Percentiles rank a stretch among this genome's conserved stretches.
These are phyloP conservation scores for Ictalurus punctatus DNA, from an alignment of 2,113 vertebrate genomes.

Conservation along the genomic window DNA sequence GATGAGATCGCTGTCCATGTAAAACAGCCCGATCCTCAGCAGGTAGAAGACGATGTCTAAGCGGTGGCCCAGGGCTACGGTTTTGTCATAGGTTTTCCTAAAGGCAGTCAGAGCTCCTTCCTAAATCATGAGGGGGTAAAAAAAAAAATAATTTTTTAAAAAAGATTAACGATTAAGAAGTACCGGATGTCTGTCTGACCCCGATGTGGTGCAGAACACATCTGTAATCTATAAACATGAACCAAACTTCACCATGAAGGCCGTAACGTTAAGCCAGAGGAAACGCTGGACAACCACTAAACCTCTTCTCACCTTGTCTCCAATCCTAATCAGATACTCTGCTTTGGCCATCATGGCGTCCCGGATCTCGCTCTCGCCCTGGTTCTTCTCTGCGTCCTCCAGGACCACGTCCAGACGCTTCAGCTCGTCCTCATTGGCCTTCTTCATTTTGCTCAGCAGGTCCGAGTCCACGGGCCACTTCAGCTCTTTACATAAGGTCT, in stretches of 20 bases:
- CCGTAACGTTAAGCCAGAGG: neutral
- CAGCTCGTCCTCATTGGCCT: conserved; percentile 91
- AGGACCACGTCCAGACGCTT: conserved; percentile 87
- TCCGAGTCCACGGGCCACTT: conserved; percentile 89
- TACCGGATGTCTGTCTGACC: neutral
- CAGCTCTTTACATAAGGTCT: conserved; percentile 89
- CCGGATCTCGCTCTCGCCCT: conserved; percentile 95
- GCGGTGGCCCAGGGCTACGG: conserved; percentile 91
- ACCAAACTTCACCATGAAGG: too few species aligned
- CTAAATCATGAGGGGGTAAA: conserved; percentile 65
- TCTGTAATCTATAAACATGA: neutral
- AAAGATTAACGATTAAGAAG: too few species aligned
- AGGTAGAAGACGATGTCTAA: conserved; percentile 98
- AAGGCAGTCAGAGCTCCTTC: conserved; percentile 92
- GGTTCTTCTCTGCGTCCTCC: conserved; percentile 92
- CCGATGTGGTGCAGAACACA: too few species aligned
- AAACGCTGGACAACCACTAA: neutral
- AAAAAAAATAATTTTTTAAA: too few species aligned
- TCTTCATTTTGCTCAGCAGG: conserved; percentile 90
- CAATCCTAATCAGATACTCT: conserved; percentile 93
- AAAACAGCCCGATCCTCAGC: conserved; percentile 94
- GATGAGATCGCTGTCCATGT: conserved; percentile 99
- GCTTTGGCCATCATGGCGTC: conserved; percentile 97
- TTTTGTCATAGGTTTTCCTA: conserved; percentile 97
- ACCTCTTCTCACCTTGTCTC: conserved; percentile 82